A percentile compares a stretch with the other conserved stretches of the same genome.
Evolutionary conservation across 1,140 invertebrate species (phyloP).

Genomic region (Drosophila ohnishii): DNA sequence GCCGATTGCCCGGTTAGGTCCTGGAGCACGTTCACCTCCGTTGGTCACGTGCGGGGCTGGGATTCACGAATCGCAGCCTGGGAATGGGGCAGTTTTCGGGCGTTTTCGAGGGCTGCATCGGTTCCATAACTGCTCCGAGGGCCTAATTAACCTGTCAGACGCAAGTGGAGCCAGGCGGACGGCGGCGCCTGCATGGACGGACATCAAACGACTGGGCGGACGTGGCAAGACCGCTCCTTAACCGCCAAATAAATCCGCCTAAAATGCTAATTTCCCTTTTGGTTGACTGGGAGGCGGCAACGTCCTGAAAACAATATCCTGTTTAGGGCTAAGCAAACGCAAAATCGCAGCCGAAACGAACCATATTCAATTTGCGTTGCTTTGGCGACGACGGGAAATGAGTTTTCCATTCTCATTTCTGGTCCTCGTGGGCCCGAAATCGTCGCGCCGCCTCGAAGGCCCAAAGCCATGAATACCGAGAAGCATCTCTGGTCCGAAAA

Average conservation of each 20-base stretch:
- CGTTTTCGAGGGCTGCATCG: neutral
- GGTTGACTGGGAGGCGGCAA: constrained; percentile 7
- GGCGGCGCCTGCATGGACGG: constrained; percentile 5
- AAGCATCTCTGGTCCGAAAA: constrained; percentile 16
- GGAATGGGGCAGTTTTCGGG: neutral
- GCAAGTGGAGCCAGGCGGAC: constrained; percentile 31
- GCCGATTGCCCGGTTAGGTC: constrained; percentile 12
- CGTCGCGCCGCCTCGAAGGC: neutral
- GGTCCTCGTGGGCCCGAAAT: constrained; percentile 5
- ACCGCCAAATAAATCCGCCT: constrained; percentile 41
- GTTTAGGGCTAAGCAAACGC: constrained; percentile 46
- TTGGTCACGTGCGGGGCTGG: constrained; percentile 27
- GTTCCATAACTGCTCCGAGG: constrained; percentile 14
- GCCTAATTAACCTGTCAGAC: constrained; percentile 69
- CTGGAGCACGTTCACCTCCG: constrained; percentile 10
- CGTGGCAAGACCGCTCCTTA: constrained; percentile 24
- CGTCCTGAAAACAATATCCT: constrained; percentile 64
- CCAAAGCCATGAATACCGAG: constrained; percentile 21
- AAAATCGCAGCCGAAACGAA: constrained; percentile 32
- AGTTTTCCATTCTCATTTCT: constrained; percentile 47
- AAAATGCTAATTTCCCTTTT: constrained; percentile 66
- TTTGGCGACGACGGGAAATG: constrained; percentile 55
- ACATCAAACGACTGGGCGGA: constrained; percentile 56
- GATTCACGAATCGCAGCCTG: constrained; percentile 3
- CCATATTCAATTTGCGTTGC: constrained; percentile 51